Percentiles rank a stretch among this genome's conserved stretches.
Evolutionary conservation across 1,140 invertebrate species (phyloP).

Genomic region (Popillia japonica): DNA sequence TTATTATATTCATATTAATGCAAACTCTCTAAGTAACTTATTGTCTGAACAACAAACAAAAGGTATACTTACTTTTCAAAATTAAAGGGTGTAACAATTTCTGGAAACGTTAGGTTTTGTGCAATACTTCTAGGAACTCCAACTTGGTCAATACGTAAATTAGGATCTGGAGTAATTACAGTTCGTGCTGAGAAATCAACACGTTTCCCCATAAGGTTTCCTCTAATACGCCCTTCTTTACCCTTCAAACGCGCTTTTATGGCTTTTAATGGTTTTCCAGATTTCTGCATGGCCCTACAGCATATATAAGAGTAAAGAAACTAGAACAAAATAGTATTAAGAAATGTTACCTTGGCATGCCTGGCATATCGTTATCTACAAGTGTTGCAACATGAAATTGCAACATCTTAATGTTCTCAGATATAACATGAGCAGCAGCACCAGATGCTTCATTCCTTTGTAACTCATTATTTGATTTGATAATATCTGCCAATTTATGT

Average conservation of each 20-base stretch:
- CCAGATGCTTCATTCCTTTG: slow-evolving; percentile 94
- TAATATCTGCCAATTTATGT: slow-evolving; percentile 98
- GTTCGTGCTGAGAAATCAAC: slow-evolving; percentile 99
- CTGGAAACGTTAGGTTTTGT: slow-evolving; percentile 99
- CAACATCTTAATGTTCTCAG: slow-evolving; percentile 97
- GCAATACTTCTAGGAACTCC: slow-evolving; percentile 98
- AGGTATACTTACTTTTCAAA: slow-evolving; percentile 79
- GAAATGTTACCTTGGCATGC: slow-evolving; percentile 79
- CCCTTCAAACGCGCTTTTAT: slow-evolving; percentile 91
- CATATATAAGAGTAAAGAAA: slow-evolving; percentile 47
- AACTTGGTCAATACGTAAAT: slow-evolving; percentile 97
- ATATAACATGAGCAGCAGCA: slow-evolving; percentile 95
- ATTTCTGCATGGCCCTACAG: slow-evolving; percentile 95
- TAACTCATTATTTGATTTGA: slow-evolving; percentile 98
- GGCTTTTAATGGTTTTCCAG: slow-evolving; percentile 97
- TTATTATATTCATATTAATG: too few species aligned
- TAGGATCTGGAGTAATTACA: slow-evolving; percentile 99
- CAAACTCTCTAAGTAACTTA: too few species aligned
- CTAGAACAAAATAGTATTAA: slow-evolving; percentile 7
- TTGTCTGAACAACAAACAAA: too few species aligned
- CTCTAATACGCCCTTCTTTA: slow-evolving; percentile 98
- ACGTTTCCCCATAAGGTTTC: slow-evolving; percentile 99
- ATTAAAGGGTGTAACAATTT: slow-evolving; percentile 99
- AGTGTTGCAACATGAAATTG: slow-evolving; percentile 99
- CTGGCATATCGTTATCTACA: slow-evolving; percentile 98